Evolutionary conservation across 2,113 vertebrate genomes (phyloP), one percentile per base, ranked within the genome.

Genomic region (Pomatostomus ruficeps): DNA sequence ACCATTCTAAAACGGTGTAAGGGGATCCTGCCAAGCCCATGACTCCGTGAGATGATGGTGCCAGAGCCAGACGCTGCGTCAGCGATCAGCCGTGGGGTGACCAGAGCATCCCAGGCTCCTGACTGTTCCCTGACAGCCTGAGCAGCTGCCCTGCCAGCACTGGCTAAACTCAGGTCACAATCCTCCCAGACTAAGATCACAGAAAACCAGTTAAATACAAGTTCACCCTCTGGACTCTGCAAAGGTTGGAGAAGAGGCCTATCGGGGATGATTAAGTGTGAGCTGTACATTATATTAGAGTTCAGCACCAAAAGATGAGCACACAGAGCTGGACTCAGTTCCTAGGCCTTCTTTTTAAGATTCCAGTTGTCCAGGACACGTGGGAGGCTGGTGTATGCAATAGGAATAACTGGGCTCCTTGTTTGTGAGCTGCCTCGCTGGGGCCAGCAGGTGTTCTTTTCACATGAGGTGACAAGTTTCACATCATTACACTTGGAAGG

Each of bases 301-400:
- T 31, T 73, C 3, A 66, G 38, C 67, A 31, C 29, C 19, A 36
- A 31, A 26, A 48, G 20, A 8, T 54, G 25, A 51, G 23, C 15
- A 10, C 21, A 8, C 46, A 40, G 55, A 42, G 55, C n/a, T 19
- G 21, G 29, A 42, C 51, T 45, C 26, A 2, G 26, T 28, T 66
- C 11, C 12, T 24, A 10, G 40, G 33, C 7, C 78, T 33, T 59
- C 48, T 35, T 43, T 77, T 38, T 28, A 59, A 48, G 70, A 23
- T 2, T 2, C 22, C 0, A 0, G 5, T n/a, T 89, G 14, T 84
- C 49, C 63, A 62, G 46, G 26, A 26, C 26, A 13, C 2, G 0
- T 4, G 19, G 10, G 26, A 46, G n/a, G 13, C 31, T 45, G 23
- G 11, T 11, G 9, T 35, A 4, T 45, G 54, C 45, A 33, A 23